Evolutionary conservation across 2,797 vertebrate genomes (phyloP).

Genomic region (Clarias laeviceps): DNA sequence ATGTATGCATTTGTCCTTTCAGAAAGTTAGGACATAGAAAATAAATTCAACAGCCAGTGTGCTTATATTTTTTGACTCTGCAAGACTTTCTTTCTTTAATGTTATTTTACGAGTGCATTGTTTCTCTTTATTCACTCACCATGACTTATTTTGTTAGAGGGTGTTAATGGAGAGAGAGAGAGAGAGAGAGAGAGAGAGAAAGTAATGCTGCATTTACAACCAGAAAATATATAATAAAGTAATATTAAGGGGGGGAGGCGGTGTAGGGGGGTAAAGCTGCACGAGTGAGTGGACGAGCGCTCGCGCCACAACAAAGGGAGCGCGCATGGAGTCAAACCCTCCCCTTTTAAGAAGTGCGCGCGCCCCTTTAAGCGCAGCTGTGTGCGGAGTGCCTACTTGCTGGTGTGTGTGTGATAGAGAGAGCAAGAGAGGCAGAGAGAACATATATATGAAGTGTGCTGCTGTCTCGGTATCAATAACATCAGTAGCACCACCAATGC

Average conservation of each 20-base stretch:
- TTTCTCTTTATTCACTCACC: neutral
- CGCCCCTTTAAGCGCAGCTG: conserved; percentile 73
- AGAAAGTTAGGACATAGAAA: too few relatives aligned
- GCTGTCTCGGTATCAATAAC: conserved; percentile 70
- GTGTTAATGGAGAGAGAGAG: neutral
- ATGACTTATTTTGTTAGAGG: neutral
- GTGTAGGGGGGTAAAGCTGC: neutral
- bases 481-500: conserved; percentile 68
- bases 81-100: neutral
- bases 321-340: conserved; percentile 49
- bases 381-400: conserved; percentile 53
- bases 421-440: neutral
- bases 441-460: neutral
- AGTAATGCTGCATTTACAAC: too few relatives aligned
- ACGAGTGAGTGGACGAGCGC: neutral
- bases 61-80: too few relatives aligned
- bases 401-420: neutral
- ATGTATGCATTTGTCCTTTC: too few relatives aligned
- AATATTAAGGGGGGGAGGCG: neutral
- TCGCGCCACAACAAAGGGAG: conserved; percentile 55
- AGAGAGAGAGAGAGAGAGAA: too few relatives aligned
- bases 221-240: neutral
- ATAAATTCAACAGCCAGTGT: too few relatives aligned
- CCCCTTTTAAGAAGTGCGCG: conserved; percentile 71
- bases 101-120: neutral